phyloP scores from a whole-genome alignment of 2,113 vertebrate species.

The Tragelaphus strepsiceros region DNA sequence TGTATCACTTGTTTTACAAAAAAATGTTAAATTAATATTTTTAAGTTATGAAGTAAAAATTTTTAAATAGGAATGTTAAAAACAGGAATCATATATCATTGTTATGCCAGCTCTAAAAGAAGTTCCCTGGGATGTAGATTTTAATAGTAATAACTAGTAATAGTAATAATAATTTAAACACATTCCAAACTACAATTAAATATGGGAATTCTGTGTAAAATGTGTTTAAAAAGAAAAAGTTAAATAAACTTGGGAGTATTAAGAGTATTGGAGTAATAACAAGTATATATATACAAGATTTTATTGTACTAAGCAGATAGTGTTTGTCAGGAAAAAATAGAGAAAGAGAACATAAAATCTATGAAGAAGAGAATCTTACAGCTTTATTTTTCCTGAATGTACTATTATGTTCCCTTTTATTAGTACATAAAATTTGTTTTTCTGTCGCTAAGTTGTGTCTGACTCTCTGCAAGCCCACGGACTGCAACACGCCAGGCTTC shows the following conservation, averaged over 20 bases:
- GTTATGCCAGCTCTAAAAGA: background rate
- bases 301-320: background rate
- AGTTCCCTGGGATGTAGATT: background rate
- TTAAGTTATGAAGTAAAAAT: background rate
- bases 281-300: background rate
- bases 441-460: rapidly evolving
- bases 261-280: background rate
- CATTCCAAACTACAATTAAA: background rate
- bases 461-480: background rate
- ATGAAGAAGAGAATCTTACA: background rate
- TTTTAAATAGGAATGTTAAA: background rate
- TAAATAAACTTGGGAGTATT: background rate
- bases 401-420: background rate
- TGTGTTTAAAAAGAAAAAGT: too few relatives aligned
- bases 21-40: background rate
- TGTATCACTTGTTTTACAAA: background rate
- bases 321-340: background rate
- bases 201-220: background rate
- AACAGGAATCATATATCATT: background rate
- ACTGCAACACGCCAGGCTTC: background rate
- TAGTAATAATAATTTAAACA: slow-evolving; percentile 8
- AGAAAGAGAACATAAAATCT: background rate
- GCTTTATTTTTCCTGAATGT: background rate
- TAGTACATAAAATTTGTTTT: background rate
- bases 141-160: background rate